These are phyloP conservation scores for Formica aserva DNA, from an alignment of 2,888 invertebrate genomes.

Conservation along the genomic window DNA sequence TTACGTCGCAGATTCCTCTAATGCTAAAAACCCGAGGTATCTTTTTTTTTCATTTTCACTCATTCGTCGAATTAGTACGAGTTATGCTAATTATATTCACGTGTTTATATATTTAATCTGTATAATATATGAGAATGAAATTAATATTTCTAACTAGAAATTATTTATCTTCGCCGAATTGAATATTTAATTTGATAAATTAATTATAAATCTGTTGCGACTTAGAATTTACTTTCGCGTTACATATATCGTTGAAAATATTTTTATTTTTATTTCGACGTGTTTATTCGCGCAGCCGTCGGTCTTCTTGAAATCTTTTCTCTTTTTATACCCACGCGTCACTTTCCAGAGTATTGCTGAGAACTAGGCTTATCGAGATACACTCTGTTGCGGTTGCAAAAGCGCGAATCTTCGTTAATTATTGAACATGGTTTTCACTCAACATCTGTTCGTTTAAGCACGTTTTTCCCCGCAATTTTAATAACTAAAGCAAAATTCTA, in stretches of 20 bases:
- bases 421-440: slow-evolving; percentile 26
- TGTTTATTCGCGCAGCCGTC: background rate
- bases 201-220: background rate
- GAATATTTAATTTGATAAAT: background rate
- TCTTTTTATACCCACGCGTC: slow-evolving; percentile 48
- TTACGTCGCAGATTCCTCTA: background rate
- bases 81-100: background rate
- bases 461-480: background rate
- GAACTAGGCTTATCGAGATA: slow-evolving; percentile 43
- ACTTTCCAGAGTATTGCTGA: slow-evolving; percentile 38
- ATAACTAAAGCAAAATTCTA: background rate
- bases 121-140: background rate
- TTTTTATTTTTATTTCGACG: slow-evolving; percentile 8
- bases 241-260: background rate
- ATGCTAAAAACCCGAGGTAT: background rate
- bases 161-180: background rate
- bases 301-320: slow-evolving; percentile 35
- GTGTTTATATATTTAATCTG: background rate
- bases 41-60: background rate
- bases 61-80: background rate
- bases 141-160: background rate
- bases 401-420: slow-evolving; percentile 18
- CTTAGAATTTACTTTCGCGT: slow-evolving; percentile 15
- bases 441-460: background rate
- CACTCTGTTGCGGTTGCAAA: slow-evolving; percentile 34